phyloP scores from a whole-genome alignment of 2,113 vertebrate species.

The Formicarius rufipectus region DNA sequence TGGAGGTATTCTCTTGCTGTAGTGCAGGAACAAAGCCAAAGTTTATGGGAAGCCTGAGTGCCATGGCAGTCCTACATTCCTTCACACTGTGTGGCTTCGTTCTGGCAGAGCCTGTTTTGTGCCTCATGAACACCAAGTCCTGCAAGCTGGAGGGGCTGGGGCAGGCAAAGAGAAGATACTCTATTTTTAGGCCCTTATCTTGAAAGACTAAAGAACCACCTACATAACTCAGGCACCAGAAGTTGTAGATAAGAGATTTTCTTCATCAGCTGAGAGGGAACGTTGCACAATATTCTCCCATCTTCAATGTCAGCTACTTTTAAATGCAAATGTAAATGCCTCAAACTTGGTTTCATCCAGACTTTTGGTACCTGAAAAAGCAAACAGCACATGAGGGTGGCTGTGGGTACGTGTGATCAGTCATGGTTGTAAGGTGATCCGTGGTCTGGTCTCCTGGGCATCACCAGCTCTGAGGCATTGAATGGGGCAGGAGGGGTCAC shows the following conservation, averaged over 20 bases:
- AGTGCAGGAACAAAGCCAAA: background rate
- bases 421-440: background rate
- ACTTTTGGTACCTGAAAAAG: background rate
- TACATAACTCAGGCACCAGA: background rate
- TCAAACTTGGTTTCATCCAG: background rate
- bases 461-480: background rate
- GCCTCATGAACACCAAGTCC: background rate
- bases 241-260: background rate
- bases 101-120: background rate
- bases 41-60: background rate
- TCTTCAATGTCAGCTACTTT: background rate
- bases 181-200: background rate
- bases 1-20: background rate
- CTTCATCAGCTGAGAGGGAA: background rate
- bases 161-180: background rate
- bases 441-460: background rate
- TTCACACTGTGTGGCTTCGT: accelerated
- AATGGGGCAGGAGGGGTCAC: background rate
- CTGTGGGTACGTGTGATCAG: background rate
- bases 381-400: background rate
- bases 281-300: background rate
- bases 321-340: accelerated
- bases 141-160: background rate
- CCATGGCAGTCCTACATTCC: background rate
- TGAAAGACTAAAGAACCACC: background rate